Evolutionary conservation across 1,140 invertebrate species (phyloP).

Genomic region (Zaprionus africanus): DNA sequence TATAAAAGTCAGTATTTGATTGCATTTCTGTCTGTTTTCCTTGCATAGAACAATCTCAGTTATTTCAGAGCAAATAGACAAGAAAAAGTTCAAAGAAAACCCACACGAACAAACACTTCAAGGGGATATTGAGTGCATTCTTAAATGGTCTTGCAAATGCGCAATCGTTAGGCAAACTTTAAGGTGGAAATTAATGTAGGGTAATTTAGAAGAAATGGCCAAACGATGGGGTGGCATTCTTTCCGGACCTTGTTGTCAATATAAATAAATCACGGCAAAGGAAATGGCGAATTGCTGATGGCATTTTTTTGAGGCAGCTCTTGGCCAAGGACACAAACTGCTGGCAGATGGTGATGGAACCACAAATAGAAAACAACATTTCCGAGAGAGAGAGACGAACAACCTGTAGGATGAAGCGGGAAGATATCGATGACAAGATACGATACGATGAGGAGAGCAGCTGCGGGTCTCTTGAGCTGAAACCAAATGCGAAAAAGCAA

Average conservation of each 20-base stretch:
- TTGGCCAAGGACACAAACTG: constrained; percentile 12
- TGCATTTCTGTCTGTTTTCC: not conserved
- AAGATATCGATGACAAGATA: constrained; percentile 13
- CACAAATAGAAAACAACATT: constrained; percentile 19
- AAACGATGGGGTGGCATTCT: constrained; percentile 16
- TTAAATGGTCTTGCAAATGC: not conserved
- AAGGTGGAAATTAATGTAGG: constrained; percentile 5
- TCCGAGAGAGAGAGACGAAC: not conserved
- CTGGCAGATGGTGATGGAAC: constrained; percentile 18
- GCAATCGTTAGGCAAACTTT: not conserved
- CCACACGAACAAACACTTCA: not conserved
- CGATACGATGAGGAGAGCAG: not conserved
- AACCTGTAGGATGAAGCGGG: constrained; percentile 2
- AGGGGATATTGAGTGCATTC: not conserved
- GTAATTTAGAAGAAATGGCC: constrained; percentile 23
- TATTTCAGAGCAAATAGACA: not conserved
- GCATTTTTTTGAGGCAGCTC: constrained; percentile 2
- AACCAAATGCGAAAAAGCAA: not conserved
- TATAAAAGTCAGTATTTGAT: not conserved
- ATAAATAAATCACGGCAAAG: constrained; percentile 33
- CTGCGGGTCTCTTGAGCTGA: not conserved
- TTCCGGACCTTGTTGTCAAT: constrained; percentile 30
- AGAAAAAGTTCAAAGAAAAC: not conserved
- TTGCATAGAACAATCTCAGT: not conserved
- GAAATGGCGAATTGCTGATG: constrained; percentile 22